phyloP scores from a whole-genome alignment of 2,888 invertebrate genomes.

The Auanema freiburgensis region DNA sequence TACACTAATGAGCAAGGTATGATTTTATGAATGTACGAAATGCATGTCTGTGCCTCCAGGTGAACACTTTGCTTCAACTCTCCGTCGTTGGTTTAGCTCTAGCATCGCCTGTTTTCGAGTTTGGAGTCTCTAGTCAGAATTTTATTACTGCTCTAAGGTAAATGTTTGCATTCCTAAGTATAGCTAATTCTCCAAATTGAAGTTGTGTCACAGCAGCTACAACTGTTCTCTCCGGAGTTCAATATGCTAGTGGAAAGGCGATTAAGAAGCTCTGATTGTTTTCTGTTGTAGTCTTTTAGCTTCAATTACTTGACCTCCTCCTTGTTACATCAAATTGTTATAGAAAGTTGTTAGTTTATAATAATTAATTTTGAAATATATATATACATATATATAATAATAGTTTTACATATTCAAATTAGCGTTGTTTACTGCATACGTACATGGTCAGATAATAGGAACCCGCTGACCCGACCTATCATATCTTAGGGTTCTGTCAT shows the following conservation, averaged over 20 bases:
- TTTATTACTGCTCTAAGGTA: slow-evolving; percentile 75
- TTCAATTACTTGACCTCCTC: too few relatives aligned
- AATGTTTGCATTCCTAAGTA: slow-evolving; percentile 1
- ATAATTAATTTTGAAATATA: too few relatives aligned
- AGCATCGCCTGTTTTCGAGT: slow-evolving; percentile 86
- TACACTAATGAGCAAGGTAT: slow-evolving; percentile 87
- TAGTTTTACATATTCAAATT: too few relatives aligned
- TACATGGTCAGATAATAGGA: too few relatives aligned
- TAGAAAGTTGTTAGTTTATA: too few relatives aligned
- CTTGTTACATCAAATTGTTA: too few relatives aligned
- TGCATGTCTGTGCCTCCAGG: slow-evolving; percentile 52
- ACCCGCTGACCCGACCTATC: too few relatives aligned
- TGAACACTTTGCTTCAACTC: slow-evolving; percentile 86
- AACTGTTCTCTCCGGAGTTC: slow-evolving; percentile 59
- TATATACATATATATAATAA: too few relatives aligned
- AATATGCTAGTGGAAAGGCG: slow-evolving; percentile 58
- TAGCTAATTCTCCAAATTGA: slow-evolving; percentile 9
- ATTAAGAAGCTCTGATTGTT: slow-evolving; percentile 42
- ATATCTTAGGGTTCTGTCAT: too few relatives aligned
- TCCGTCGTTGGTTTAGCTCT: slow-evolving; percentile 82
- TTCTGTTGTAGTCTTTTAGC: slow-evolving; percentile 9
- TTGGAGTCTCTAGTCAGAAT: slow-evolving; percentile 69
- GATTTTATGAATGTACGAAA: neutral
- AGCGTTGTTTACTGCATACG: too few relatives aligned
- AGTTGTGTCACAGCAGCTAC: slow-evolving; percentile 55